Evolutionary conservation across 2,888 invertebrate species (phyloP).

Genomic region (Tipula helvola): DNA sequence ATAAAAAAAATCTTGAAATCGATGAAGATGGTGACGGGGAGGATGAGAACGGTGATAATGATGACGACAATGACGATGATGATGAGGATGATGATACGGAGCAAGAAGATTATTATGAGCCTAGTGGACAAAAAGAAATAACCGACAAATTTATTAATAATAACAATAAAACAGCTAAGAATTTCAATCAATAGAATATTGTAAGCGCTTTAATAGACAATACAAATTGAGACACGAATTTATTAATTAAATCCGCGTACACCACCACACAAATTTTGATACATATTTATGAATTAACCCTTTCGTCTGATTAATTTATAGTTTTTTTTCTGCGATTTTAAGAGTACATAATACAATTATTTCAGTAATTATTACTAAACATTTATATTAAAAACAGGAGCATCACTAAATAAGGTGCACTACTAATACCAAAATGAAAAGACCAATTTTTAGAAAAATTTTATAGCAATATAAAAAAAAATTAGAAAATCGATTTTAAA

Average conservation of each 20-base stretch:
- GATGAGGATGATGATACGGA: conserved; percentile 6
- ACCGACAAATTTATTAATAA: conserved; percentile 15
- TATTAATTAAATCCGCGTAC: background rate
- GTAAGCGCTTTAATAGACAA: background rate
- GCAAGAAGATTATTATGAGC: conserved; percentile 7
- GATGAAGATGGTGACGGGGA: background rate
- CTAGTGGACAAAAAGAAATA: conserved; percentile 7
- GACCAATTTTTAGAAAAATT: background rate
- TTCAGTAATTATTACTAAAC: background rate
- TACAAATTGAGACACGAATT: background rate
- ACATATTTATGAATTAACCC: background rate
- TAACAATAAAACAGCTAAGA: background rate
- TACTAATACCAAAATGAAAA: background rate
- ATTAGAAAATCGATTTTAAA: background rate
- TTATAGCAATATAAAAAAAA: background rate
- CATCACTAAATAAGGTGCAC: background rate
- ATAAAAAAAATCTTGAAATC: background rate
- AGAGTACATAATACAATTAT: background rate
- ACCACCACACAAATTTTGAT: background rate
- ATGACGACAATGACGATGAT: background rate
- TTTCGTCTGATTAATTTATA: background rate
- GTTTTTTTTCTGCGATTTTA: background rate
- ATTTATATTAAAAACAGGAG: background rate
- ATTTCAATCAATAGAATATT: background rate
- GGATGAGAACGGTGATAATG: background rate